Evolutionary conservation across 2,797 vertebrate species (phyloP).

Genomic region (Loriculus beryllinus): DNA sequence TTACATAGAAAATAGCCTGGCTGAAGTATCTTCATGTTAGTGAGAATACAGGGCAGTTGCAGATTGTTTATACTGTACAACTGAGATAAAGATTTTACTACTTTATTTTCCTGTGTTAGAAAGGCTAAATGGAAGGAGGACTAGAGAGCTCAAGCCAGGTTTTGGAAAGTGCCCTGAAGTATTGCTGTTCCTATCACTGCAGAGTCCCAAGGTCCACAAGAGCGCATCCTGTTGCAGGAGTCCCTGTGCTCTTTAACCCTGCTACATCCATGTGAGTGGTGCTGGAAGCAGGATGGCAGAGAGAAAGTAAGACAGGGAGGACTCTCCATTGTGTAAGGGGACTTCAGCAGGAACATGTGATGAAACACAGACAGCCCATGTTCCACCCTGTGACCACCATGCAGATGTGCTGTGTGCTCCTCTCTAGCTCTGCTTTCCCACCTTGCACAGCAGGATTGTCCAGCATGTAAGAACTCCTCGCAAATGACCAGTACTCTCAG

Average conservation of each 20-base stretch:
- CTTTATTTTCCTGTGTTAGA: not conserved
- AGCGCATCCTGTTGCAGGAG: not conserved
- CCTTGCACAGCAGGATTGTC: not conserved
- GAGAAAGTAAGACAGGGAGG: not conserved
- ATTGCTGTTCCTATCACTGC: not conserved
- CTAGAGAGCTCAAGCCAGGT: not conserved
- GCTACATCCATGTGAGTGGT: not conserved
- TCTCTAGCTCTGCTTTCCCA: not conserved
- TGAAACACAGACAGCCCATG: accelerated
- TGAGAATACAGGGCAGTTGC: not conserved
- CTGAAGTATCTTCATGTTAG: not conserved
- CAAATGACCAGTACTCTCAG: not conserved
- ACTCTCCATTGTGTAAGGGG: not conserved
- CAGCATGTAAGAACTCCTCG: not conserved
- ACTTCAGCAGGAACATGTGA: not conserved
- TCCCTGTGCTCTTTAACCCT: not conserved
- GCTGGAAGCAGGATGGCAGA: not conserved
- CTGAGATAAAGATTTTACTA: not conserved
- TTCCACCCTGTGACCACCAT: not conserved
- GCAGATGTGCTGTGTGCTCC: not conserved
- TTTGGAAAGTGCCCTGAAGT: not conserved
- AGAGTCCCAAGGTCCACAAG: not conserved
- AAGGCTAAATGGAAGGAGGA: not conserved
- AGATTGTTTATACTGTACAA: not conserved
- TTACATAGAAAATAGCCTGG: not conserved